A percentile compares a stretch with the other conserved stretches of the same genome.
These are phyloP conservation scores for Sebastes hopkinsi DNA, from an alignment of 2,797 vertebrate species.

Conservation along the genomic window DNA sequence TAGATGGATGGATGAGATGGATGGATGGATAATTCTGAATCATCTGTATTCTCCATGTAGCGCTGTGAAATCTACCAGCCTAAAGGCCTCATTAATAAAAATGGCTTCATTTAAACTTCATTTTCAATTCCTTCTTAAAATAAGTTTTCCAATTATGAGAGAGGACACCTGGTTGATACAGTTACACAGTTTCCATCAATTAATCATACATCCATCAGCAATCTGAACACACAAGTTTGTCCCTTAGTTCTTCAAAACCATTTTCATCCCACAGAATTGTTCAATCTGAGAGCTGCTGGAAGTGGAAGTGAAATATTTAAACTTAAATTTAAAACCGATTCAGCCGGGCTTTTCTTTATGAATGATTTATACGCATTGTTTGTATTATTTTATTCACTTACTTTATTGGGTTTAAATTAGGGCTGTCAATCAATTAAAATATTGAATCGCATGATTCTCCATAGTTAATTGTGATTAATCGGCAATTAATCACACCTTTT, in stretches of 20 bases:
- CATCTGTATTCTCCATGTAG: background rate
- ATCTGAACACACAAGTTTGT: background rate
- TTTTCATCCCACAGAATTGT: background rate
- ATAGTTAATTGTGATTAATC: no score
- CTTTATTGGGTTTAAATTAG: no score
- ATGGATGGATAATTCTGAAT: background rate
- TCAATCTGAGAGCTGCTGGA: background rate
- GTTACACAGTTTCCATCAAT: background rate
- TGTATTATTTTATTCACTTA: no score
- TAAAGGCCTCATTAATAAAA: slow-evolving; percentile 41
- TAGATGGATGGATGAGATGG: background rate
- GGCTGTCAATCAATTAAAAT: no score
- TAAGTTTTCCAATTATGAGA: slow-evolving; percentile 28
- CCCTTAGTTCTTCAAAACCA: background rate
- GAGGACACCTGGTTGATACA: slow-evolving; percentile 12
- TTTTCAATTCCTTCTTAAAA: slow-evolving; percentile 13
- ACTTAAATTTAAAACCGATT: background rate
- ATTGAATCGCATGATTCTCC: no score
- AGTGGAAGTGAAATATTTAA: no score
- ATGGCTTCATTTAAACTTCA: slow-evolving; percentile 35
- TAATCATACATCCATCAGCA: slow-evolving; percentile 14
- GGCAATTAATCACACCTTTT: no score
- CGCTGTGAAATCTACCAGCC: background rate
- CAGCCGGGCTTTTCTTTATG: background rate
- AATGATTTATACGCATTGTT: background rate